Conservation (phyloP, 2,113 vertebrate genomes). For the Atrichornis clamosus region DNA sequence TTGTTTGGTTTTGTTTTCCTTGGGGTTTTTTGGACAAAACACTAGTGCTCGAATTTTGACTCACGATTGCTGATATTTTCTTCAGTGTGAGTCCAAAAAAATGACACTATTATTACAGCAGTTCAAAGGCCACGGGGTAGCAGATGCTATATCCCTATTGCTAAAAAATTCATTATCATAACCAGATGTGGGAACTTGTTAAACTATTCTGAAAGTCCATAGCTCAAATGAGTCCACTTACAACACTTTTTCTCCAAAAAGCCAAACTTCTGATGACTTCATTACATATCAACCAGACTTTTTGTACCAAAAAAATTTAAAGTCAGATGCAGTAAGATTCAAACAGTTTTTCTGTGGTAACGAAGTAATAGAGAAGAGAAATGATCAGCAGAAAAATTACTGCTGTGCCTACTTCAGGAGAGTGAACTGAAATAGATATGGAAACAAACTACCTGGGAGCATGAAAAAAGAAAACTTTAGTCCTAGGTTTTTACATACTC, state of each 20-base stretch:
- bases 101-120: not conserved
- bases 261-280: not conserved
- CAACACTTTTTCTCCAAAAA: not conserved
- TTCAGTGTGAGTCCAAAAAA: not conserved
- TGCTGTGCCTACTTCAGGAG: not conserved
- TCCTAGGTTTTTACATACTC: slow-evolving; percentile 75
- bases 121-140: not conserved
- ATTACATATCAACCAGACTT: not conserved
- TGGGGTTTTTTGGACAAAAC: not conserved
- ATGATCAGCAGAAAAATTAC: not conserved
- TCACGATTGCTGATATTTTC: not conserved
- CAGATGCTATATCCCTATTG: not conserved
- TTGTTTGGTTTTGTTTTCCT: not conserved
- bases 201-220: not conserved
- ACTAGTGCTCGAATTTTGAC: not conserved
- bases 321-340: not conserved
- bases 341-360: not conserved
- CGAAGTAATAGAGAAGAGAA: not conserved
- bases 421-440: not conserved
- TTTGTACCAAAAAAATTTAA: not conserved
- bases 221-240: not conserved
- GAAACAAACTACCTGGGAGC: not conserved
- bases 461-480: not conserved
- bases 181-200: not conserved
- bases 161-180: not conserved